Percentiles rank a stretch among this genome's conserved stretches.
Conservation (phyloP, 1,140 invertebrate species). For the Muscidifurax raptorellus region DNA sequence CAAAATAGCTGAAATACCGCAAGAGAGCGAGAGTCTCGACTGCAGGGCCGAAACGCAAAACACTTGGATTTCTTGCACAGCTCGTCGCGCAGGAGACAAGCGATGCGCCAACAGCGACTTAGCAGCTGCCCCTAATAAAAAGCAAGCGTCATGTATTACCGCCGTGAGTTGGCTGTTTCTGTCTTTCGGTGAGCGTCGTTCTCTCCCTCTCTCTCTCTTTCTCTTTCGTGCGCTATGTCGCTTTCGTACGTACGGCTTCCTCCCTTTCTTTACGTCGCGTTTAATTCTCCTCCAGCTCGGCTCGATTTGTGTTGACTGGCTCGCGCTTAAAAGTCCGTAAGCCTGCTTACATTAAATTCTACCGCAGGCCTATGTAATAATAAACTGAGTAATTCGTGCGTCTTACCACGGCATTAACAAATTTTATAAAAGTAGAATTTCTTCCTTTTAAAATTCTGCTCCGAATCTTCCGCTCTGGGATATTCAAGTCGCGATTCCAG, state of each 20-base stretch:
- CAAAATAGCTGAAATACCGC: constrained; percentile 2
- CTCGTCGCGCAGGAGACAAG: constrained; percentile 25
- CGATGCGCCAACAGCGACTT: constrained; percentile 51
- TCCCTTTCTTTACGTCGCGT: neutral
- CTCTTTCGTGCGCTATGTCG: neutral
- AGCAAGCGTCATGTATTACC: constrained; percentile 55
- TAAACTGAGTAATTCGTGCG: neutral
- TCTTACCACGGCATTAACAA: too few relatives aligned
- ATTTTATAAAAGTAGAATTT: too few relatives aligned
- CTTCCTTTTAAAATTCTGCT: too few relatives aligned
- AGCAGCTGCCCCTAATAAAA: constrained; percentile 67
- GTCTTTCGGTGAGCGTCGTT: constrained; percentile 35
- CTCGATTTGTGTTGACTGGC: neutral
- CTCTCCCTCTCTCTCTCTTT: constrained; percentile 5
- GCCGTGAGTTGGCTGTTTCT: constrained; percentile 51
- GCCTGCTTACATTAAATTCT: neutral
- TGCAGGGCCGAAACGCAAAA: constrained; percentile 18
- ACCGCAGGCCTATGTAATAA: neutral
- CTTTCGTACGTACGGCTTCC: neutral
- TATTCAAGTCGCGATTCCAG: too few relatives aligned
- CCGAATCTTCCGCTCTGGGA: neutral
- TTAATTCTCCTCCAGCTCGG: neutral
- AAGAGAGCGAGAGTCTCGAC: constrained; percentile 19
- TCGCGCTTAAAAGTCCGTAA: neutral
- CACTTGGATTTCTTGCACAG: constrained; percentile 49